Percentiles rank a stretch among this genome's conserved stretches.
Evolutionary conservation across 2,888 invertebrate species (phyloP).

Genomic region (Melieria crassipennis): DNA sequence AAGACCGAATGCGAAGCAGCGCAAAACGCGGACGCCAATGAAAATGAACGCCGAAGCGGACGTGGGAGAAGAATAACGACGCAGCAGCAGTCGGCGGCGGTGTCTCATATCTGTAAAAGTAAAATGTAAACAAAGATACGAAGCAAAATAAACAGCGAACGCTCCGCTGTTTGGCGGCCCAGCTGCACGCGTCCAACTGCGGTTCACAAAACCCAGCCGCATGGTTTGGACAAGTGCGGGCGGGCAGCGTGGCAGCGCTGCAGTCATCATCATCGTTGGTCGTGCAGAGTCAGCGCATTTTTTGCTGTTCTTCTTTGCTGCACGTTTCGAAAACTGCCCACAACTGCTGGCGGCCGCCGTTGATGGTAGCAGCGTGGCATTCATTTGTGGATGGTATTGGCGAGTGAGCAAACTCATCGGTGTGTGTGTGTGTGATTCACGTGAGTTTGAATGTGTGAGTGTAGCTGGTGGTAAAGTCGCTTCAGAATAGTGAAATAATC

Average conservation of each 20-base stretch:
- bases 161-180: too few relatives aligned
- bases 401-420: not conserved
- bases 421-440: too few relatives aligned
- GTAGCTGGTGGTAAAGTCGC: too few relatives aligned
- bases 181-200: too few relatives aligned
- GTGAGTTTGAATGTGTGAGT: too few relatives aligned
- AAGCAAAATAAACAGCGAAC: conserved; percentile 15
- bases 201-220: too few relatives aligned
- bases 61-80: not conserved
- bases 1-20: not conserved
- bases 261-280: not conserved
- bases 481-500: too few relatives aligned
- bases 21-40: conserved; percentile 38
- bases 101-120: not conserved
- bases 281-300: not conserved
- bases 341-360: not conserved
- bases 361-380: not conserved
- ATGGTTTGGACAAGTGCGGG: too few relatives aligned
- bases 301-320: not conserved
- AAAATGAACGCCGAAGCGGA: conserved; percentile 26
- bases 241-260: not conserved
- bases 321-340: not conserved
- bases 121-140: conserved; percentile 4
- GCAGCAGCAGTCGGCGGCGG: not conserved
- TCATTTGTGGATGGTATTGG: not conserved